phyloP scores from a whole-genome alignment of 2,113 vertebrate species.

The Struthio camelus region DNA sequence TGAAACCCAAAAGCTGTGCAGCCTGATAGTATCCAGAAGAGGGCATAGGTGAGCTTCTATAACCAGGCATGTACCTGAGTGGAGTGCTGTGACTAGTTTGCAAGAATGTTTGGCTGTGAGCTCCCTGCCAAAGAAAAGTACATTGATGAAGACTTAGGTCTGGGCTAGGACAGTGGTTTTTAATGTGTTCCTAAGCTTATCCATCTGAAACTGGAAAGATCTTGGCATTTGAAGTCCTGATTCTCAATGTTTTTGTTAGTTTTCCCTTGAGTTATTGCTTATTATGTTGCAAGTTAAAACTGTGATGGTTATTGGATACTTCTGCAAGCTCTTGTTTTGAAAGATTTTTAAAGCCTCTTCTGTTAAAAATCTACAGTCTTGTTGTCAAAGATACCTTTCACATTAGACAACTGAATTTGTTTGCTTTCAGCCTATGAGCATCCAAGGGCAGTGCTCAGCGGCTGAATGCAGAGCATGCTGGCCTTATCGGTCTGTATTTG shows the following conservation, averaged over 20 bases:
- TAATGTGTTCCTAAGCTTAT: not conserved
- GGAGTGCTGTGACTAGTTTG: not conserved
- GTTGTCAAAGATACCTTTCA: not conserved
- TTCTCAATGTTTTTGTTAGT: not conserved
- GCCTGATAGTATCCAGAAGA: not conserved
- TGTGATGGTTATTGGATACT: not conserved
- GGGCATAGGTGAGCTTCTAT: not conserved
- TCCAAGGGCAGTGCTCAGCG: not conserved
- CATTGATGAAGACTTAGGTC: no score
- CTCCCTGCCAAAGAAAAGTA: not conserved
- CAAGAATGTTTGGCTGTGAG: no score
- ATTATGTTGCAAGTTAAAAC: not conserved
- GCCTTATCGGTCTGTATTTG: not conserved
- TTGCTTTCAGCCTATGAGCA: not conserved
- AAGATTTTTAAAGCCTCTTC: not conserved
- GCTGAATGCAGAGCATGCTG: not conserved
- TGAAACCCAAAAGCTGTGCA: rapidly evolving
- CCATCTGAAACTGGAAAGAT: not conserved
- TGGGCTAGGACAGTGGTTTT: not conserved
- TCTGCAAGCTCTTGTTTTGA: not conserved
- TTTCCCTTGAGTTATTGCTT: not conserved
- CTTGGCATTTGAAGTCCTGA: not conserved
- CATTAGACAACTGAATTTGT: rapidly evolving
- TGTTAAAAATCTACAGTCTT: not conserved
- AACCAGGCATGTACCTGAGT: no score